phyloP scores from a whole-genome alignment of 2,113 vertebrate species.

The Elaphurus davidianus region DNA sequence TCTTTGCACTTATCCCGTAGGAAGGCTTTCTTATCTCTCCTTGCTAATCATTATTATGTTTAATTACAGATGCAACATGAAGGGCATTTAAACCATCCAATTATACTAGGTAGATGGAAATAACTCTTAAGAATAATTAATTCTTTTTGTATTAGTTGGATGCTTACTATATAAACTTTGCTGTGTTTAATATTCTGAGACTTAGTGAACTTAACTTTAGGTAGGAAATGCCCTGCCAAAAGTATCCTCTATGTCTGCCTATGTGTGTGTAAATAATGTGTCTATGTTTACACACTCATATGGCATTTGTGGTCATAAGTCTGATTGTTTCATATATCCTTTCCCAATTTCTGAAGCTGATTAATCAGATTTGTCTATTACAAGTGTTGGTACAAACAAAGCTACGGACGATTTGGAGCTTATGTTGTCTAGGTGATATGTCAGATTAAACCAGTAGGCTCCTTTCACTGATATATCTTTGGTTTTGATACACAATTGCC shows the following conservation, averaged over 20 bases:
- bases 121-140: background rate
- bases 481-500: background rate
- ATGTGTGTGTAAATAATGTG: background rate
- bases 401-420: background rate
- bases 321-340: background rate
- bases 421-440: background rate
- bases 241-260: background rate
- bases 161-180: background rate
- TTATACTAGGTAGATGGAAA: background rate
- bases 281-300: background rate
- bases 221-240: background rate
- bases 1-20: background rate
- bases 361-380: background rate
- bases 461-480: background rate
- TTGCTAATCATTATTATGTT: background rate
- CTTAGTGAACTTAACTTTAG: conserved; percentile 6
- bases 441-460: background rate
- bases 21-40: background rate
- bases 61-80: background rate
- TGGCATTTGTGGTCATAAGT: background rate
- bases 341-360: background rate
- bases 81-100: background rate
- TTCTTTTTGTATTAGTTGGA: background rate
- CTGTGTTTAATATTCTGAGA: background rate
- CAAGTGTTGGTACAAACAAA: background rate